Evolutionary conservation across 2,113 vertebrate genomes (phyloP).

Genomic region (Heptranchias perlo): DNA sequence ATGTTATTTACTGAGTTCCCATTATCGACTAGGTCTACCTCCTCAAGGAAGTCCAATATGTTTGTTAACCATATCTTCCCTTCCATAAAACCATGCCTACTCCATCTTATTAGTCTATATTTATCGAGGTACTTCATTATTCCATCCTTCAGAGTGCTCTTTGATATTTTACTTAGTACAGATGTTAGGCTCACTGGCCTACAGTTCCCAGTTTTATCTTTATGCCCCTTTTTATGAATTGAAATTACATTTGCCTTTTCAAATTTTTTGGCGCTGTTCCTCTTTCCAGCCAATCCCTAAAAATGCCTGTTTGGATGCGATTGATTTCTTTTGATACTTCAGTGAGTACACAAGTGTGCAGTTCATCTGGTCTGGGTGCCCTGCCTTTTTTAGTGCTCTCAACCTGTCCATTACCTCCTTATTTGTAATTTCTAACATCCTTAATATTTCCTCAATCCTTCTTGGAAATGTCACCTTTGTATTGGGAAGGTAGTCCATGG

Average conservation of each 20-base stretch:
- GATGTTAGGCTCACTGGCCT: too few relatives aligned
- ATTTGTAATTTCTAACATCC: not conserved
- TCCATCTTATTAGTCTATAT: not conserved
- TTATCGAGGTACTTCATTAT: not conserved
- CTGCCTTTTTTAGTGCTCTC: not conserved
- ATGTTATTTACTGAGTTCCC: not conserved
- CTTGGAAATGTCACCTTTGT: not conserved
- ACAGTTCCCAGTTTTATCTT: too few relatives aligned
- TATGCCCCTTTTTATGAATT: too few relatives aligned
- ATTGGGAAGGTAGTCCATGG: not conserved
- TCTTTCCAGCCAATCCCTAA: not conserved
- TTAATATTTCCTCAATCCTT: not conserved
- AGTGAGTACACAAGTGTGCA: not conserved
- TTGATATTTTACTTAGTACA: not conserved
- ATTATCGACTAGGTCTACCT: not conserved
- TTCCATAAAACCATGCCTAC: not conserved
- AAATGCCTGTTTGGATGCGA: not conserved
- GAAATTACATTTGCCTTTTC: not conserved
- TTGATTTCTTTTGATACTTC: not conserved
- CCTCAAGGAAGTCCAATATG: not conserved
- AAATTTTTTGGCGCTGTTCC: not conserved
- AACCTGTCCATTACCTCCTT: not conserved
- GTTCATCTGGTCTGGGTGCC: not conserved
- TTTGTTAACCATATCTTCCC: not conserved
- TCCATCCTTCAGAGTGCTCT: not conserved